A percentile compares a stretch with the other conserved stretches of the same genome.
Evolutionary conservation across 2,113 vertebrate species (phyloP).

Genomic region (Cygnus buccinator): DNA sequence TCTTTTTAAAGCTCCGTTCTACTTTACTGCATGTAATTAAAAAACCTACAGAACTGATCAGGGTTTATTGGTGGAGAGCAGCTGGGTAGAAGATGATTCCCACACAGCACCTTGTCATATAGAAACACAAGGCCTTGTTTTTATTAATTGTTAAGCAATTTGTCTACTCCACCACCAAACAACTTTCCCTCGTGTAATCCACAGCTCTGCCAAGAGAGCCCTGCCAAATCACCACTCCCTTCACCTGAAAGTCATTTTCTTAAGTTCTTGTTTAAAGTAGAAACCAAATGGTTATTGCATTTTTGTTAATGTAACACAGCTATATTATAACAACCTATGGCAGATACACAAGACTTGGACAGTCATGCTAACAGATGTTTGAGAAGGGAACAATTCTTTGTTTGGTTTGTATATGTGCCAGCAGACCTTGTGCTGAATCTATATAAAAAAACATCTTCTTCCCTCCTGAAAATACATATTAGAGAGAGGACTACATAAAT

Average conservation of each 20-base stretch:
- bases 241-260: slow-evolving; percentile 50
- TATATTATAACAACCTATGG: slow-evolving; percentile 62
- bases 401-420: slow-evolving; percentile 77
- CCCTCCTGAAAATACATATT: background rate
- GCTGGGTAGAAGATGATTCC: slow-evolving; percentile 32
- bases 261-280: slow-evolving; percentile 38
- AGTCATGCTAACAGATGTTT: slow-evolving; percentile 71
- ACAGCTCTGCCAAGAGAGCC: background rate
- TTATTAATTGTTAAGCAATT: slow-evolving; percentile 64
- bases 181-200: slow-evolving; percentile 56
- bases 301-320: slow-evolving; percentile 52
- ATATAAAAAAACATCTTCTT: background rate
- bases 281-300: slow-evolving; percentile 51
- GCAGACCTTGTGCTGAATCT: slow-evolving; percentile 63
- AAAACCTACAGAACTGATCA: background rate
- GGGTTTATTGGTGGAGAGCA: background rate
- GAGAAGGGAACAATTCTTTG: slow-evolving; percentile 66
- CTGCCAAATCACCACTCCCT: slow-evolving; percentile 56
- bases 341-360: slow-evolving; percentile 48
- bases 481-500: slow-evolving; percentile 11
- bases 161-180: slow-evolving; percentile 43
- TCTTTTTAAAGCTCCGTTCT: background rate
- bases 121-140: slow-evolving; percentile 19
- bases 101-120: background rate
- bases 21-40: background rate